A percentile compares a stretch with the other conserved stretches of the same genome.
Conservation (phyloP, 2,888 invertebrate species). For the Aporophyla lueneburgensis region DNA sequence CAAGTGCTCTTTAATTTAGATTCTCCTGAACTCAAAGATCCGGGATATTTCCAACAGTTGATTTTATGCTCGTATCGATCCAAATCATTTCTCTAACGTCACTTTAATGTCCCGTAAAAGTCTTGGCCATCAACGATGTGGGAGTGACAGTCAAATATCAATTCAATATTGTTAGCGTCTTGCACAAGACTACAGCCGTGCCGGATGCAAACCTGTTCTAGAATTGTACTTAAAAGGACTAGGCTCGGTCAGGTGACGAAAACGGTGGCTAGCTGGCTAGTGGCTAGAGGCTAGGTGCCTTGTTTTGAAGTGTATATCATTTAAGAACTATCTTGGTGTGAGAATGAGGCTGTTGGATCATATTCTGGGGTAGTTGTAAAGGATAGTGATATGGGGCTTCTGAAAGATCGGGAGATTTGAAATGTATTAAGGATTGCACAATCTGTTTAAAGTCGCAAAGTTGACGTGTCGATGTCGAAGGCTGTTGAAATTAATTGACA, state of each 20-base stretch:
- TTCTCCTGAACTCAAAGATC: neutral
- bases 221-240: conserved; percentile 68
- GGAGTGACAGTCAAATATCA: conserved; percentile 61
- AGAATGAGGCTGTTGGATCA: neutral
- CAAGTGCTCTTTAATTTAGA: neutral
- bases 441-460: neutral
- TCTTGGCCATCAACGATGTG: conserved; percentile 57
- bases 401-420: neutral
- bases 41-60: neutral
- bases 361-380: neutral
- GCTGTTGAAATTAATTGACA: conserved; percentile 13
- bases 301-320: conserved; percentile 37
- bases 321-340: conserved; percentile 15
- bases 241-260: conserved; percentile 60
- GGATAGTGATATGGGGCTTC: neutral
- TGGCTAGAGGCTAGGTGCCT: conserved; percentile 22
- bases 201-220: conserved; percentile 72
- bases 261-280: conserved; percentile 47
- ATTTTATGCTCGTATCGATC: neutral
- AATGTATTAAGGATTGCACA: neutral
- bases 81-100: conserved; percentile 13
- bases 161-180: conserved; percentile 56
- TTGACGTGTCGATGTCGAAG: neutral
- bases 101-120: conserved; percentile 51
- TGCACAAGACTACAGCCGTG: conserved; percentile 54